A percentile compares a stretch with the other conserved stretches of the same genome.
Conservation (phyloP, 2,888 invertebrate genomes). For the Oscheius sp. region DNA sequence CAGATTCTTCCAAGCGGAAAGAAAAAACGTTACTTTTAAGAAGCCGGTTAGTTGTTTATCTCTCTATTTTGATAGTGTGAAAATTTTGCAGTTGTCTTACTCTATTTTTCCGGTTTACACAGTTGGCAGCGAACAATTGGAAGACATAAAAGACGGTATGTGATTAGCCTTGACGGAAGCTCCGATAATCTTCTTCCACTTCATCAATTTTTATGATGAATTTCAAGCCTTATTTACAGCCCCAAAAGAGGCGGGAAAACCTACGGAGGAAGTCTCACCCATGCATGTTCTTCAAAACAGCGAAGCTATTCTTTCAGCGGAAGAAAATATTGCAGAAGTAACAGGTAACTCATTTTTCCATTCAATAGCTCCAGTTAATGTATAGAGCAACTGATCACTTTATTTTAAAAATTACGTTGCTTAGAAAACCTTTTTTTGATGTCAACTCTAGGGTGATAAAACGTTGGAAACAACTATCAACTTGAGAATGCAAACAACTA, state of each 20-base stretch:
- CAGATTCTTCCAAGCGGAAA: conserved; percentile 15
- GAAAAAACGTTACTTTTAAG: not conserved
- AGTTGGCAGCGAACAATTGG: not conserved
- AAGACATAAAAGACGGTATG: conserved; percentile 1
- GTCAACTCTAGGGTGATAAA: no score
- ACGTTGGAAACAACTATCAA: no score
- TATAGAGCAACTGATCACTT: no score
- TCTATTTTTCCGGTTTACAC: not conserved
- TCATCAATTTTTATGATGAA: conserved; percentile 9
- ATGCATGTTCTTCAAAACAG: not conserved
- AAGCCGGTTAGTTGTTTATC: not conserved
- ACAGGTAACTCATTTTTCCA: not conserved
- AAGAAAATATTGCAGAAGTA: not conserved
- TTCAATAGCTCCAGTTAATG: no score
- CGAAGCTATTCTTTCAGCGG: not conserved
- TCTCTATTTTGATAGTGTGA: not conserved
- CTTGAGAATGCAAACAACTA: no score
- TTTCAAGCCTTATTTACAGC: not conserved
- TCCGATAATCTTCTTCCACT: not conserved
- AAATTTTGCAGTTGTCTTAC: not conserved
- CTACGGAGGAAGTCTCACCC: not conserved
- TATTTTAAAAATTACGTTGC: no score
- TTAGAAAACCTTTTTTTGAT: no score
- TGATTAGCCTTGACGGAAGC: not conserved
- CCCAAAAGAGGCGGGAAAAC: not conserved